Evolutionary conservation across 2,888 invertebrate species (phyloP).

Genomic region (Kuschelorhynchus macadamiae): DNA sequence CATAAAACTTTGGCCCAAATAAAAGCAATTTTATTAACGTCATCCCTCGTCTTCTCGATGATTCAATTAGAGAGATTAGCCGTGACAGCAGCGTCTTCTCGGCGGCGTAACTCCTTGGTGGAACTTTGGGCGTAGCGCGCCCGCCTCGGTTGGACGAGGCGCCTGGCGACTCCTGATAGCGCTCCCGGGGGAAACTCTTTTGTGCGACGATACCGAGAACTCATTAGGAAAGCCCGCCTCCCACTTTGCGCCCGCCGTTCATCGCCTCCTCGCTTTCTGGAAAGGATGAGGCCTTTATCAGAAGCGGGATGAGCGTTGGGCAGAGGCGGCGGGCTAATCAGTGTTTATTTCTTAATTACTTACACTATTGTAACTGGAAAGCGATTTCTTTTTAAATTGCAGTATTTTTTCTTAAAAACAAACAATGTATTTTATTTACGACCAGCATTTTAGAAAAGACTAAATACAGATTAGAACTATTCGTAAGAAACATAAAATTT

Average conservation of each 20-base stretch:
- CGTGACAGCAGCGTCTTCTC: slow-evolving; percentile 22
- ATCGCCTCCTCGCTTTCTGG: slow-evolving; percentile 38
- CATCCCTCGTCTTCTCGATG: too few species aligned
- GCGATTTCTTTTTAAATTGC: too few species aligned
- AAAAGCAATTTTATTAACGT: too few species aligned
- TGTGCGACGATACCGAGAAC: slow-evolving; percentile 65
- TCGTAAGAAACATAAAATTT: too few species aligned
- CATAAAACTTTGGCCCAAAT: too few species aligned
- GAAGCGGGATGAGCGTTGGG: slow-evolving; percentile 5
- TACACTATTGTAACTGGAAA: too few species aligned
- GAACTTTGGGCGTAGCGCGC: slow-evolving; percentile 43
- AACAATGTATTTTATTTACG: too few species aligned
- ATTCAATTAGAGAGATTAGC: slow-evolving; percentile 43
- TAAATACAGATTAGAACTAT: too few species aligned
- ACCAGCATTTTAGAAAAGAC: too few species aligned
- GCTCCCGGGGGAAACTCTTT: slow-evolving; percentile 64
- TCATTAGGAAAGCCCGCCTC: slow-evolving; percentile 63
- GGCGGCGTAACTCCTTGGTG: slow-evolving; percentile 39
- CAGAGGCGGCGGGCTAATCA: neutral
- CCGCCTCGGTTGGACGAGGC: slow-evolving; percentile 53
- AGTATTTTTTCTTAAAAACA: too few species aligned
- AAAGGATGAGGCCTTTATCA: slow-evolving; percentile 36
- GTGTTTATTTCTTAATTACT: neutral
- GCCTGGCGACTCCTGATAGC: slow-evolving; percentile 68
- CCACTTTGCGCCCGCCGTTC: slow-evolving; percentile 36